Evolutionary conservation across 2,797 vertebrate genomes (phyloP).

Genomic region (Orientallactaga sibirica): DNA sequence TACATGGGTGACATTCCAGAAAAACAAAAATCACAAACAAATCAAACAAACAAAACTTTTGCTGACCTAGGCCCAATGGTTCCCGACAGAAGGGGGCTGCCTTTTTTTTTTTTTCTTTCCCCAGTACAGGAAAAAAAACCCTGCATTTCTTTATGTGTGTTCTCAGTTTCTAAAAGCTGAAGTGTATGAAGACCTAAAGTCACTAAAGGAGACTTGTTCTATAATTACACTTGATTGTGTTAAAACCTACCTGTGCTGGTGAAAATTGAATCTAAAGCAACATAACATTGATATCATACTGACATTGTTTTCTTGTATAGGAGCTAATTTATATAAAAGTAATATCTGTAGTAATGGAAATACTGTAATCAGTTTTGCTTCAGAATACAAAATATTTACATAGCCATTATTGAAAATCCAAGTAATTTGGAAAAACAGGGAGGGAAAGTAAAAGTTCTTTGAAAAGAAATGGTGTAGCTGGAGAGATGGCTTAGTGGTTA

Average conservation of each 20-base stretch:
- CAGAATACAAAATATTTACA: constrained; percentile 3
- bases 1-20: too few relatives aligned
- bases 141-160: background rate
- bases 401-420: background rate
- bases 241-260: background rate
- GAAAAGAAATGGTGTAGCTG: too few relatives aligned
- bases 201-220: background rate
- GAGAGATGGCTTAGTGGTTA: too few relatives aligned
- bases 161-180: background rate
- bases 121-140: too few relatives aligned
- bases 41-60: too few relatives aligned
- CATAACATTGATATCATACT: background rate
- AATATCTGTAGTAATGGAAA: background rate
- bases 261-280: background rate
- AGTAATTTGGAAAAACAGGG: background rate
- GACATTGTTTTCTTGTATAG: background rate
- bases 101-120: background rate
- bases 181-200: background rate
- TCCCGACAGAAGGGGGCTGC: too few relatives aligned
- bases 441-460: too few relatives aligned
- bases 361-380: background rate
- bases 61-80: too few relatives aligned
- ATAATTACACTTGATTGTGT: background rate
- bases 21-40: too few relatives aligned
- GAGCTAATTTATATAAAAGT: constrained; percentile 35